Evolutionary conservation across 2,797 vertebrate species (phyloP), one percentile per base, ranked within the genome.

Genomic region (Smutsia temminckii): DNA sequence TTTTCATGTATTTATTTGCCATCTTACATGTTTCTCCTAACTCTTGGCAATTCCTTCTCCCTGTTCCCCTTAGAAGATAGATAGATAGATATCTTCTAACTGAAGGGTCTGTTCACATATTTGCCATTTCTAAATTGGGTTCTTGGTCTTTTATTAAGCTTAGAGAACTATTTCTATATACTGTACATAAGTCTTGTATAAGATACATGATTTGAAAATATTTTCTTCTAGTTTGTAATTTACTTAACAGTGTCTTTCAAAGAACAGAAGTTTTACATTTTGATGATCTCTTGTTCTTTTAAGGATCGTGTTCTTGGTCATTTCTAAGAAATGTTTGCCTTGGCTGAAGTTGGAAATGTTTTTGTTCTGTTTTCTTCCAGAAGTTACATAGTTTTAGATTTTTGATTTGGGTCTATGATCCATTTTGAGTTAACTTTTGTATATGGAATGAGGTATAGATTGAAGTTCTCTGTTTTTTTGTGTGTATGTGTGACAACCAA

Each of bases 181-280:
- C 69, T 84, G 4, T 17, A 42, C 49, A 14, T 5, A 68, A 71
- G 55, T 89, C 23, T 34, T 64, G 86, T 89, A 23, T 66, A 55
- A 84, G 27, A 61, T 59, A 16, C 8, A 42, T 85, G 27, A 94
- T 89, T 91, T 92, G 12, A 9, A 91, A 55, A 40, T 94, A 53
- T 64, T 86, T 96, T 86, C 25, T 78, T 74, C 23, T 8, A 55
- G 40, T n/a, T 57, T 94, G 5, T 86, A 49, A 46, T 21, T 71
- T 68, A 80, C 20, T 74, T 74, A 63, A 23, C 16, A 68, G 12
- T 37, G 2, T 46, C 34, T 89, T 77, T 95, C 49, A 84, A 93
- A 93, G 86, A 74, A 11, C 51, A 86, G 78, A 85, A 87, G 29
- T 83, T 93, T 78, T 85, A 49, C 14, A n/a, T 80, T 68, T 92